Evolutionary conservation across 2,888 invertebrate genomes (phyloP).

Genomic region (Anoplius nigerrimus): DNA sequence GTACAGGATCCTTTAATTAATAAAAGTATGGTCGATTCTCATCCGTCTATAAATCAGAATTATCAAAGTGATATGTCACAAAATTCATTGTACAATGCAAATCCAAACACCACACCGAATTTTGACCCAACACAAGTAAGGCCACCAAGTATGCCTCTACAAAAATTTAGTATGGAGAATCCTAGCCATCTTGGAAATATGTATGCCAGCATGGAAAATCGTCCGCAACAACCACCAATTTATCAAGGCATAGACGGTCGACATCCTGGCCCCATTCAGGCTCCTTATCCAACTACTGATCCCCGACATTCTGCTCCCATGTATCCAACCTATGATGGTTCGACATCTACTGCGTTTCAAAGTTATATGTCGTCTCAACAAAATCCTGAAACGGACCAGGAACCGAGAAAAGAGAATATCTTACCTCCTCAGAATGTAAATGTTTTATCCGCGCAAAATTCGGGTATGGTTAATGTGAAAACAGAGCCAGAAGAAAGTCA

Average conservation of each 20-base stretch:
- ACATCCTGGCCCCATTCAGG: constrained; percentile 40
- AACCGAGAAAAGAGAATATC: constrained; percentile 59
- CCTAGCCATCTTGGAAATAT: constrained; percentile 41
- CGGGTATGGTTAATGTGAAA: constrained; percentile 50
- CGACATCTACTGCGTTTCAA: constrained; percentile 42
- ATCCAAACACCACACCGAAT: constrained; percentile 41
- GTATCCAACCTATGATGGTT: constrained; percentile 56
- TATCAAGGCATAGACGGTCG: constrained; percentile 57
- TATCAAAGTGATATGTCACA: constrained; percentile 61
- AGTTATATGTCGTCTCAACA: constrained; percentile 45
- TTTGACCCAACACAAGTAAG: constrained; percentile 55
- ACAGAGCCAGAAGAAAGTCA: constrained; percentile 58
- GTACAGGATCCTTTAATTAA: constrained; percentile 58
- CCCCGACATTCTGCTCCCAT: constrained; percentile 51
- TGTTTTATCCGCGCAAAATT: constrained; percentile 9
- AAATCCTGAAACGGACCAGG: constrained; percentile 49
- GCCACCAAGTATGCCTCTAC: constrained; percentile 37
- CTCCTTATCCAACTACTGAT: constrained; percentile 56
- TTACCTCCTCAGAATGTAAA: constrained; percentile 45
- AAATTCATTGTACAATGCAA: constrained; percentile 59
- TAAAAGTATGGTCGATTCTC: constrained; percentile 54
- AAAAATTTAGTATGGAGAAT: constrained; percentile 57
- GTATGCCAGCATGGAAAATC: constrained; percentile 54
- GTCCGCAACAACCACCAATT: constrained; percentile 43
- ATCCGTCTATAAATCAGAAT: constrained; percentile 51